These are phyloP conservation scores for Picathartes gymnocephalus DNA, from an alignment of 2,113 vertebrate genomes.

Conservation along the genomic window DNA sequence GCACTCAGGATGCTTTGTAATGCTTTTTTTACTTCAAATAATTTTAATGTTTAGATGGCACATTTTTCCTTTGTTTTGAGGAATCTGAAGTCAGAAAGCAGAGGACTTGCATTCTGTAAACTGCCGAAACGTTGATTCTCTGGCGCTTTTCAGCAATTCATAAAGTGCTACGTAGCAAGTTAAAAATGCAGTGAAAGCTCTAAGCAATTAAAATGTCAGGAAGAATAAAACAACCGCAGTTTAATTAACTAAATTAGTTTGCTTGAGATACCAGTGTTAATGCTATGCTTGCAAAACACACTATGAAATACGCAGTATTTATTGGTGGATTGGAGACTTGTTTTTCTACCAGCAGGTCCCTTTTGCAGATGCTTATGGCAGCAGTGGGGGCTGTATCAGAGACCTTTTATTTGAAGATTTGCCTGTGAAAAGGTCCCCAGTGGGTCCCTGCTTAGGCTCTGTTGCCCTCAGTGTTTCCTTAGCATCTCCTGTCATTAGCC, in stretches of 20 bases:
- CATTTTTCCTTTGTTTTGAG: neutral
- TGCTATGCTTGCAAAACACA: neutral
- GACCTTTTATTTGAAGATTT: neutral
- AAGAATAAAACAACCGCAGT: neutral
- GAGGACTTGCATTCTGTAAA: neutral
- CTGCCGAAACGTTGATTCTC: neutral
- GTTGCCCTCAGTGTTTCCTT: neutral
- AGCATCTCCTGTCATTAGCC: neutral
- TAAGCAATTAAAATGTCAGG: slow-evolving; percentile 2
- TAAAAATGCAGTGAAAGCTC: neutral
- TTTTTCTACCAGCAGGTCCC: neutral
- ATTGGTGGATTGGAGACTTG: neutral
- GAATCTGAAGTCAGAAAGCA: neutral
- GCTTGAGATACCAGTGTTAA: neutral
- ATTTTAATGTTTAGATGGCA: neutral
- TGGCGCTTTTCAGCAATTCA: neutral
- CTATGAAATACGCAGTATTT: neutral
- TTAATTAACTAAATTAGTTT: slow-evolving; percentile 17
- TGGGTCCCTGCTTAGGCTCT: neutral
- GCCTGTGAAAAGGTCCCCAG: neutral
- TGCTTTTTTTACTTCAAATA: neutral
- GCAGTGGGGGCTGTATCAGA: neutral
- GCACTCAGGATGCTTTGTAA: neutral
- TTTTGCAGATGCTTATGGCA: neutral
- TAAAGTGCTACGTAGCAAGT: neutral